Evolutionary conservation across 2,888 invertebrate species (phyloP).

Genomic region (Morinoia aosen): DNA sequence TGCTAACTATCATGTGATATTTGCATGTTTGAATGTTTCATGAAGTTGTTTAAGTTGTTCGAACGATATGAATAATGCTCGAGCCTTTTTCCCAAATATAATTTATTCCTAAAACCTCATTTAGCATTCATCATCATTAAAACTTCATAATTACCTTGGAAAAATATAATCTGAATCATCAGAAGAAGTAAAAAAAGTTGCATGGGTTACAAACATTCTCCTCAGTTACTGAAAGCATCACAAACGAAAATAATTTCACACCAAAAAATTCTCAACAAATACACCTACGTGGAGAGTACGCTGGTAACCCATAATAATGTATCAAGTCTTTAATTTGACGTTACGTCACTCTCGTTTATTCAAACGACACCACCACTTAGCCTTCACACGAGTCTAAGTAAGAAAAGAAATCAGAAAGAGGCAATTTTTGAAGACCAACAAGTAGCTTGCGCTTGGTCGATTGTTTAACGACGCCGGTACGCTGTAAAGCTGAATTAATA

Average conservation of each 20-base stretch:
- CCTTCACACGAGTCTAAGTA: background rate
- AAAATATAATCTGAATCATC: too few relatives aligned
- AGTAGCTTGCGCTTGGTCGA: background rate
- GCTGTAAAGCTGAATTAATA: too few relatives aligned
- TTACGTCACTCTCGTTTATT: background rate
- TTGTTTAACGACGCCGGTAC: background rate
- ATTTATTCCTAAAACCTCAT: too few relatives aligned
- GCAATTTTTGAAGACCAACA: background rate
- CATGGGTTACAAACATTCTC: background rate
- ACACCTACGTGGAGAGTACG: background rate
- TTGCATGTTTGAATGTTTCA: too few relatives aligned
- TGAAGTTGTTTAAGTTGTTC: background rate
- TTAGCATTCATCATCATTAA: too few relatives aligned
- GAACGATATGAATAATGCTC: background rate
- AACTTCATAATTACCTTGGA: too few relatives aligned
- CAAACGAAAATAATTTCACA: background rate
- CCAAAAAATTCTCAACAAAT: background rate
- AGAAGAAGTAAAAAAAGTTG: background rate
- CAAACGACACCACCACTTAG: background rate
- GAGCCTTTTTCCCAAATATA: too few relatives aligned
- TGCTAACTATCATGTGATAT: background rate
- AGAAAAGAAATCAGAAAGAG: background rate
- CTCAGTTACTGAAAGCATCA: background rate
- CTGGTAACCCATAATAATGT: background rate
- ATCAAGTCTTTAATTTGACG: background rate